Conservation (phyloP, 1,140 invertebrate species). For the Plutomurus gul region DNA sequence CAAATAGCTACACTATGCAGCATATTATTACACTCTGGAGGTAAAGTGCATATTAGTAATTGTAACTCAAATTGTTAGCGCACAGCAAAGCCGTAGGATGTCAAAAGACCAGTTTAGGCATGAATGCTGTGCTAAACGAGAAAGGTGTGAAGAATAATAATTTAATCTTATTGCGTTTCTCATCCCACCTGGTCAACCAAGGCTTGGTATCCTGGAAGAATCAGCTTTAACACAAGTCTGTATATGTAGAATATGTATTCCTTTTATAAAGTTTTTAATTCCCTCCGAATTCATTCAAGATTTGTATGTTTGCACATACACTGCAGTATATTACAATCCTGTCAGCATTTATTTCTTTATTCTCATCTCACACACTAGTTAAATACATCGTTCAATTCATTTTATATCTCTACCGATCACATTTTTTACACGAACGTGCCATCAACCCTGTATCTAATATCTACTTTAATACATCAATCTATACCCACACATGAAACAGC, state of each 20-base stretch:
- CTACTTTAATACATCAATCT: too few species aligned
- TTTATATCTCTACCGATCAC: background rate
- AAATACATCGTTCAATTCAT: background rate
- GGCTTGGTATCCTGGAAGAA: background rate
- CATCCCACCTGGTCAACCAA: constrained; percentile 8
- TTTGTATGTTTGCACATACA: too few species aligned
- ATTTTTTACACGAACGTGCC: too few species aligned
- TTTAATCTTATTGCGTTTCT: constrained; percentile 8
- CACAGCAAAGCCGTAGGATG: constrained; percentile 7
- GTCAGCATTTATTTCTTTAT: background rate
- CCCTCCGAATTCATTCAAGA: background rate
- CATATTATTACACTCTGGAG: too few species aligned
- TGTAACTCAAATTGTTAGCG: background rate
- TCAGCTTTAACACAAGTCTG: background rate
- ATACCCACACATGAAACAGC: too few species aligned
- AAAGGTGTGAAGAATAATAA: constrained; percentile 30
- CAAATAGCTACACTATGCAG: too few species aligned
- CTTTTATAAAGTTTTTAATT: background rate
- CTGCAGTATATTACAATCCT: background rate
- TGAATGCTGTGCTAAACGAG: background rate
- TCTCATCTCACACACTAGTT: background rate
- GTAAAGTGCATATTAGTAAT: background rate
- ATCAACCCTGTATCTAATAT: too few species aligned
- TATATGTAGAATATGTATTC: background rate
- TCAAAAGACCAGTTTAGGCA: constrained; percentile 5